A percentile compares a stretch with the other conserved stretches of the same genome.
Conservation (phyloP, 2,113 vertebrate genomes). For the Tautogolabrus adspersus region DNA sequence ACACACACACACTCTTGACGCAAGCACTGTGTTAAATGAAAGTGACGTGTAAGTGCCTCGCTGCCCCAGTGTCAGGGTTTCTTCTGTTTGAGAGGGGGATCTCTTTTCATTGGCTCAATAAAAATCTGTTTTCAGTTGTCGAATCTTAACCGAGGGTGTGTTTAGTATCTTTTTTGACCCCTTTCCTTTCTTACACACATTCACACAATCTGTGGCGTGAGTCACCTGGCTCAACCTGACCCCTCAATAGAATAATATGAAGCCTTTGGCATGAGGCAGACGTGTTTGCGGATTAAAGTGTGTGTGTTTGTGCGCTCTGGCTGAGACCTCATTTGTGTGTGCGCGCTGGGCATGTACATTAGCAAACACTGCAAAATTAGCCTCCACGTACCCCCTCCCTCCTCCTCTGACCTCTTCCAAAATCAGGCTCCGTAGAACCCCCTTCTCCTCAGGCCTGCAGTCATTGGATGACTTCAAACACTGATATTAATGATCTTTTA, state of each 20-base stretch:
- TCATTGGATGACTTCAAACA: conserved; percentile 61
- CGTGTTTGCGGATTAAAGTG: conserved; percentile 25
- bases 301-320: conserved; percentile 15
- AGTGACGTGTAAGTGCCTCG: conserved; percentile 78
- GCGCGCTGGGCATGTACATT: conserved; percentile 70
- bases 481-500: conserved; percentile 47
- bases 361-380: conserved; percentile 58
- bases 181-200: neutral
- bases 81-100: conserved; percentile 39
- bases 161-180: conserved; percentile 26
- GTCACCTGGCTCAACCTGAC: neutral
- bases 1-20: conserved; percentile 45
- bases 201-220: neutral
- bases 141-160: conserved; percentile 54
- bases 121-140: conserved; percentile 59
- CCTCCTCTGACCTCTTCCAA: conserved; percentile 49
- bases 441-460: conserved; percentile 43
- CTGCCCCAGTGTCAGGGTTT: conserved; percentile 53
- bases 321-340: conserved; percentile 12
- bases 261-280: conserved; percentile 34
- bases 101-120: conserved; percentile 66
- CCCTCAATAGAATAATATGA: conserved; percentile 15
- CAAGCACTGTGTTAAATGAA: conserved; percentile 61
- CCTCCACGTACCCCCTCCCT: neutral
- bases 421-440: conserved; percentile 50